Conservation (phyloP, 2,113 vertebrate species). For the Grammatotria lemairii region DNA sequence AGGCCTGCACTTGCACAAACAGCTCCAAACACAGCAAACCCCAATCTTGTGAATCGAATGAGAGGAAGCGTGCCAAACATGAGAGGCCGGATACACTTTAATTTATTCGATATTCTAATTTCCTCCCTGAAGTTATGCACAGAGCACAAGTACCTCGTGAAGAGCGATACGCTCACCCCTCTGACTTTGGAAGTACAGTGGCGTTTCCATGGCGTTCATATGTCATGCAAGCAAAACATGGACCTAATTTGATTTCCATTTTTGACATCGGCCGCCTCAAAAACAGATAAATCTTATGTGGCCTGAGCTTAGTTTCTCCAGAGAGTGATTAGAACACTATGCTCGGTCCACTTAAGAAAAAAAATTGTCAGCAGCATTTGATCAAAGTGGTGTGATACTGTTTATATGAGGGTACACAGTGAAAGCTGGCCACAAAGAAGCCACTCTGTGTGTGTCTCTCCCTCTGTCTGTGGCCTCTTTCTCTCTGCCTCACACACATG, state of each 20-base stretch:
- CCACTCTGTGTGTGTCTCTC: constrained; percentile 13
- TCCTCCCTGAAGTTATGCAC: background rate
- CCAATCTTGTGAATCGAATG: background rate
- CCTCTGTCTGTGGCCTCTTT: background rate
- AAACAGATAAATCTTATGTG: background rate
- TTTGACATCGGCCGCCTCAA: background rate
- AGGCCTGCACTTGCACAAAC: background rate
- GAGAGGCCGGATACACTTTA: background rate
- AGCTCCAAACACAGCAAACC: background rate
- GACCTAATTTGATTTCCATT: constrained; percentile 29
- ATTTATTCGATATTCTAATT: constrained; percentile 10
- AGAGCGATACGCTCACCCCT: background rate
- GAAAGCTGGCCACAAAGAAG: constrained; percentile 46
- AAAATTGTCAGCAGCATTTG: constrained; percentile 25
- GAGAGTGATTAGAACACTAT: background rate
- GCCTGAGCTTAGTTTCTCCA: background rate
- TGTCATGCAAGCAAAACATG: constrained; percentile 25
- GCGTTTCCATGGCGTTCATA: constrained; percentile 27
- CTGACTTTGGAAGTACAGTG: background rate
- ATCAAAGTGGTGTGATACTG: constrained; percentile 58
- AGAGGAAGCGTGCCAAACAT: background rate
- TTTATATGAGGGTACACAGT: constrained; percentile 40
- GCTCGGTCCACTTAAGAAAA: background rate
- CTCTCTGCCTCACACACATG: background rate
- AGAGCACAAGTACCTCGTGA: background rate